Base-by-base conservation (phyloP, 2,797 vertebrate species). In the Cirrhinus mrigala region DNA sequence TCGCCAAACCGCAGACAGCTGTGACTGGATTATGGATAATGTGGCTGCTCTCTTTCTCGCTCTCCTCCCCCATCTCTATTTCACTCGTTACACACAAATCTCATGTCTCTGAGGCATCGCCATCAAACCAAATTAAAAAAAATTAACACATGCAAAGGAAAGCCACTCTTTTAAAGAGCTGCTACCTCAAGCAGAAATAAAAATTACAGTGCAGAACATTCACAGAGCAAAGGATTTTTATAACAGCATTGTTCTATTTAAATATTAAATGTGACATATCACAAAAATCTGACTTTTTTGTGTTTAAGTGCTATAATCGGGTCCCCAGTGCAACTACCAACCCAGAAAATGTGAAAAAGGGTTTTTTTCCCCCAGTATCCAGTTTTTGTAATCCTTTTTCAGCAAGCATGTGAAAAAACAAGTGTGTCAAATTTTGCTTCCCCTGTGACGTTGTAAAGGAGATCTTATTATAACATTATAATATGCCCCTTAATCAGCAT, bases 11-110 rank as follows among this genome's bases (percentile, higher is more conserved):
- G 78, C 88, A 92, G 92, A 93, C 90, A 89, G 92, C 90, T 90
- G 83, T 78, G 86, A 91, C 85, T 91, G 91, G 93, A 93, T 94
- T 94, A 93, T 91, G 87, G 88, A 90, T 92, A 92, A 89, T 88
- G 88, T 70, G 81, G 80, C 78, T 77, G 37, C 71, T 82, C 20
- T 52, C 77, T 58, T 27, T 54, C 33, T 73, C 20, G 20, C 46
- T 50, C 78, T 1, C 64, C 37, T 76, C 77, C 33, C 44, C 11
- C 64, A 6, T 82, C 58, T 84, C 78, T 62, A 18, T 81, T 74
- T 60, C 37, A 69, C 60, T 44, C 56, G 52, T 15, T 75, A n/a
- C 22, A 50, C 24, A 62, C 48, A 80, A 73, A 82, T 82, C 56
- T 85, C 18, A 62, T 40, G 74, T 79, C 77, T 85, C 77, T 22